Evolutionary conservation across 2,113 vertebrate genomes (phyloP).

Genomic region (Papio anubis): DNA sequence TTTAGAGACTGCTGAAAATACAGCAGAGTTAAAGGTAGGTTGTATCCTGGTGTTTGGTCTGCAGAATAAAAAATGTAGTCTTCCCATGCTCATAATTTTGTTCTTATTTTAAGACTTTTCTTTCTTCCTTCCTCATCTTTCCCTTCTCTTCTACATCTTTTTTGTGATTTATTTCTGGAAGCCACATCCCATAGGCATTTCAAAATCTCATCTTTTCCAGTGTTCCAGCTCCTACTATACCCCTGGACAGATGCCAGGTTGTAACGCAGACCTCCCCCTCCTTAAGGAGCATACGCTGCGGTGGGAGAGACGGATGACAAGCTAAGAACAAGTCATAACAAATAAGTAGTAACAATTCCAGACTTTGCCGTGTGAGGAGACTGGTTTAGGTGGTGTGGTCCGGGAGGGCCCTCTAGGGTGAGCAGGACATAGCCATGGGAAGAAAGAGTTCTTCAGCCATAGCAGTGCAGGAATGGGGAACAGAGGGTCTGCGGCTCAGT

Average conservation of each 20-base stretch:
- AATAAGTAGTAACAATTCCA: neutral
- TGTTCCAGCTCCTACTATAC: neutral
- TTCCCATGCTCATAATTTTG: neutral
- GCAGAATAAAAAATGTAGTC: neutral
- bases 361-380: neutral
- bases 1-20: constrained; percentile 8
- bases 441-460: neutral
- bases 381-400: neutral
- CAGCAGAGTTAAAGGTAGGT: neutral
- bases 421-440: neutral
- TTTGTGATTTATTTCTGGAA: neutral
- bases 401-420: neutral
- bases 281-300: neutral
- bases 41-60: neutral
- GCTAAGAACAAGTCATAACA: neutral
- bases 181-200: neutral
- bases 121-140: neutral
- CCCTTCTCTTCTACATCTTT: neutral
- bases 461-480: neutral
- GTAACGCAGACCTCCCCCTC: neutral
- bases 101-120: neutral
- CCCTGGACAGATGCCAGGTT: neutral
- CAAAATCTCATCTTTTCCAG: neutral
- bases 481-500: neutral
- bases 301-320: neutral